Evolutionary conservation across 2,888 invertebrate genomes (phyloP), one percentile per base, ranked within the genome.

Genomic region (Imbricaverruca yamaguchii): DNA sequence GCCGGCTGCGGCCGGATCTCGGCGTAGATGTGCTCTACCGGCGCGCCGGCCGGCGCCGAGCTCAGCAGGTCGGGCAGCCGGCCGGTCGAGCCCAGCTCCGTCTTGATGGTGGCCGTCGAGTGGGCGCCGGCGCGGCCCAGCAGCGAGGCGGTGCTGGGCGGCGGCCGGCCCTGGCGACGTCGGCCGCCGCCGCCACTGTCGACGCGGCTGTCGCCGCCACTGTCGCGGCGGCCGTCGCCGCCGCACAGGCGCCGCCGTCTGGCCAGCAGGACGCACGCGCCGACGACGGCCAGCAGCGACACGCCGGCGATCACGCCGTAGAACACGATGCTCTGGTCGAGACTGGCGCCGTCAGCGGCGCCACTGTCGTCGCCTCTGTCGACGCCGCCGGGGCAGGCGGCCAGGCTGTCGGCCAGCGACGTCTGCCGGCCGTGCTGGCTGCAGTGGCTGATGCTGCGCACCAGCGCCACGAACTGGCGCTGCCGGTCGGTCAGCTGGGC

Each of bases 281-380:
- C 7, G 18, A 13, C 74, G 4, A 53, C 39, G 15, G 13, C 39
- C 74, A 74, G 18, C 53, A 53, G 39, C 15, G 74, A 12, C 39
- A 25, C 74, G 74, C 53, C 74, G 53, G 13, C 74, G 53, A 74
- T 53, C 74, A 74, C 74, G 53, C 74, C 74, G 21, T 74, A 74
- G 53, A 74, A 74, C 8, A 74, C 74, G 53, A 74, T 9, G 18
- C 8, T 53, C 74, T 74, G 74, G 53, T 74, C 74, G 53, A 74
- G 53, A 25, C 74, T 74, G 7, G 25, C 4, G 53, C 13, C 74
- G 39, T 13, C 53, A 18, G 53, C 74, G 18, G 15, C 69, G 15
- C 39, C 69, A 15, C 69, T 13, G 69, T 39, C 69, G 39, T 4
- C 69, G 23, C 65, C n/a, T 15, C 7, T 59, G 59, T 39, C 39